phyloP scores from a whole-genome alignment of 2,888 invertebrate species.

The Baccha elongata region DNA sequence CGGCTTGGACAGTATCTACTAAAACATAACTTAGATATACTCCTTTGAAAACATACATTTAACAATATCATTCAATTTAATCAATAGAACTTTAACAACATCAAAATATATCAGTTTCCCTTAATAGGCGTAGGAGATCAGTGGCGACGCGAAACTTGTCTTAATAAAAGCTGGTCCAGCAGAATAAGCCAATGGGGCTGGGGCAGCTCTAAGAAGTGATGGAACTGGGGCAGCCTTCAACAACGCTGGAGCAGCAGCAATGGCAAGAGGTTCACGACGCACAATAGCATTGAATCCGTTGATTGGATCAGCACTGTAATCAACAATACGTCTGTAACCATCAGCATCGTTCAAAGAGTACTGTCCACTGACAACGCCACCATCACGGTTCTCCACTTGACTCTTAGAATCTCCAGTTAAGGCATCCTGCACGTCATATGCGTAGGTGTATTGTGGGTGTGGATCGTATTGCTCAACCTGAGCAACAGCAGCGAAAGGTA shows the following conservation, averaged over 20 bases:
- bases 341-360: conserved; percentile 82
- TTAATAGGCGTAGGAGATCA: conserved; percentile 80
- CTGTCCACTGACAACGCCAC: conserved; percentile 82
- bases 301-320: conserved; percentile 81
- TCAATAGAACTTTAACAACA: conserved; percentile 38
- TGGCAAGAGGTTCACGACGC: conserved; percentile 79
- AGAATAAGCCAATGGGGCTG: conserved; percentile 46
- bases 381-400: conserved; percentile 82
- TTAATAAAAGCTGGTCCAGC: conserved; percentile 79
- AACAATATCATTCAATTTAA: conserved; percentile 45
- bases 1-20: too few species aligned
- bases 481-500: conserved; percentile 77
- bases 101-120: conserved; percentile 6
- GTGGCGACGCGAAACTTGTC: conserved; percentile 79
- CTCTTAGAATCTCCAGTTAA: conserved; percentile 82
- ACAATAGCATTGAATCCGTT: conserved; percentile 82
- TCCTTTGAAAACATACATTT: too few species aligned
- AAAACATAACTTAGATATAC: too few species aligned
- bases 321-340: conserved; percentile 81
- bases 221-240: conserved; percentile 10
- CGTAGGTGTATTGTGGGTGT: conserved; percentile 82
- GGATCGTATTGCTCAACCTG: conserved; percentile 80
- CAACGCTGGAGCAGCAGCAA: conserved; percentile 59
- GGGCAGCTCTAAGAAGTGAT: background rate
- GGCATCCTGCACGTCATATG: conserved; percentile 82